phyloP scores from a whole-genome alignment of 2,888 invertebrate genomes.

The Patella depressa region DNA sequence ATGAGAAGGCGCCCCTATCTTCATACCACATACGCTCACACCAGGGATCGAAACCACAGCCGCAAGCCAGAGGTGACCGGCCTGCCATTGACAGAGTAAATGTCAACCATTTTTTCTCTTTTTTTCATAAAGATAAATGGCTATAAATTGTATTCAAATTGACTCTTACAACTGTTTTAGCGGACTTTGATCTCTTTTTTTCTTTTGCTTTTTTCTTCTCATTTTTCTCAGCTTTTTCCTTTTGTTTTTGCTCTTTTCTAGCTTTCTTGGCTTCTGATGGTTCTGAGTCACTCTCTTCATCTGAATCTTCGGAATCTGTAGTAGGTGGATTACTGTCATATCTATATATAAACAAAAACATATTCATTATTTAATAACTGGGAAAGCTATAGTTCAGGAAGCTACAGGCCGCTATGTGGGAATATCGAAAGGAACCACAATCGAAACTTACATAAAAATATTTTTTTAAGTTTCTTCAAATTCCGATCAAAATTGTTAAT shows the following conservation, averaged over 20 bases:
- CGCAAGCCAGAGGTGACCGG: too few species aligned
- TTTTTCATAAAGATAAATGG: too few species aligned
- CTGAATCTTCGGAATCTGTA: conserved; percentile 58
- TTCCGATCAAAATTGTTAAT: too few species aligned
- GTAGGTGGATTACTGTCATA: conserved; percentile 79
- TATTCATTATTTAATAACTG: background rate
- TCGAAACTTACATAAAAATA: too few species aligned
- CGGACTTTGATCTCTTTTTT: conserved; percentile 74
- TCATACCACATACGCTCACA: too few species aligned
- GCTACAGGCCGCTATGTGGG: too few species aligned
- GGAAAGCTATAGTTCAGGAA: background rate
- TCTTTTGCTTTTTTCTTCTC: conserved; percentile 44
- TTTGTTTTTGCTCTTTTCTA: conserved; percentile 52
- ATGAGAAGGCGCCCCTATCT: too few species aligned
- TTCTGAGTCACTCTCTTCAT: conserved; percentile 31
- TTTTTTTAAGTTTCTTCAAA: too few species aligned
- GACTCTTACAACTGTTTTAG: conserved; percentile 78
- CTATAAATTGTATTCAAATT: conserved; percentile 60
- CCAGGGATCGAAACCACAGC: too few species aligned
- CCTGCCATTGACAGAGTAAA: too few species aligned
- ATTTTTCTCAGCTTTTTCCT: conserved; percentile 45
- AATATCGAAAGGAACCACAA: too few species aligned
- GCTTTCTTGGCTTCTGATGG: conserved; percentile 69
- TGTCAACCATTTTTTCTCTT: too few species aligned
- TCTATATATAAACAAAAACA: conserved; percentile 67